Base-by-base conservation (phyloP, 2,888 invertebrate species). In the Pyrochroa serraticornis region DNA sequence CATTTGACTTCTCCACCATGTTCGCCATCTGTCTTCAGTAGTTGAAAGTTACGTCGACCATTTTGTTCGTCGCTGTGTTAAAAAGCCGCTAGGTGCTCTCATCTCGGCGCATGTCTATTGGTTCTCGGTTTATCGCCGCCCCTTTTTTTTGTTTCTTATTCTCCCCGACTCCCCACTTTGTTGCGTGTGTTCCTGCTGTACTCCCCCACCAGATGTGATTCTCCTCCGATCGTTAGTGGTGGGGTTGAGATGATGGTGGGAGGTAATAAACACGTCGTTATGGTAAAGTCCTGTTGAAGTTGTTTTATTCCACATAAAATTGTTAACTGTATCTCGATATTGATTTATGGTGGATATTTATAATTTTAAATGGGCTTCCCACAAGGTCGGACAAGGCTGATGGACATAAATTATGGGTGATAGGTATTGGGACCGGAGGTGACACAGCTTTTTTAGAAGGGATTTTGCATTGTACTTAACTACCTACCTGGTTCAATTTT, bases 51-150 rank as follows among this genome's bases (percentile, higher is more conserved):
- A 52, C 49, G 79, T 79, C 83, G 82, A 82, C 84, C 84, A 84
- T 84, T 84, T 84, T 84, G 84, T 84, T 83, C 81, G 80, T 78
- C 78, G 78, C 78, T 75, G 70, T 80, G 77, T 78, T 79, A 78
- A 79, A 67, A 70, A 67, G 70, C 76, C 78, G 77, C 77, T 77
- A 76, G 76, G 73, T 74, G 76, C 74, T 72, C 69, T 67, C 55
- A 44, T 52, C 58, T 52, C 65, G 63, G 81, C 82, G 82, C 82
- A 82, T 82, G 82, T 76, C 79, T 77, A 82, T 81, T 82, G 81
- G 82, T 77, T 76, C 75, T 36, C 31, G 76, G 71, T 69, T 61
- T 63, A 64, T 63, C 67, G 71, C 72, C 76, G 76, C 77, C 74
- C 69, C 72, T 67, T 70, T 70, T 71, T 67, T 67, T 64, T 60